Base-by-base conservation (phyloP, 2,797 vertebrate genomes). In the Babyrousa celebensis region DNA sequence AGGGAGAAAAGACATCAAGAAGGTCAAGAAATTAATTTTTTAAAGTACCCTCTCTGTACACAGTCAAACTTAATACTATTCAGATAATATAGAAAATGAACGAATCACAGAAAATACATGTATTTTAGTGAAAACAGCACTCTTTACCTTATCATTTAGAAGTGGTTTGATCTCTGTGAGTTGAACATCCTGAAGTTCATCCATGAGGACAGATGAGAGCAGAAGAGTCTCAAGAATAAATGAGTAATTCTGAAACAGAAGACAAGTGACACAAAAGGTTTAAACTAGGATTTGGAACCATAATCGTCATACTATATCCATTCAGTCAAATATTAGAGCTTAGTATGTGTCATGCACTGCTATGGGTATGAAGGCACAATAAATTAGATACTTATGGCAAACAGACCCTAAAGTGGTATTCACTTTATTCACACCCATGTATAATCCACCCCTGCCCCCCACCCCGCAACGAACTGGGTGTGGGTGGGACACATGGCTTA, bases 151-250 rank as follows among this genome's bases (percentile, higher is more conserved):
- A 96, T 99, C 99, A 18, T 99, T 99, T 97, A 99, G 98, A 58
- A 99, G 99, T 0, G 99, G 99, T 97, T 99, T 99, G 98, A 99
- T 99, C 98, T 99, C 99, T 63, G 99, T 99, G 97, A 99, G 96
- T 97, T 99, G 99, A 96, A 99, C 99, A 95, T 99, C 99, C 97
- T 99, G 99, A 94, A 99, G 99, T 98, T 99, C 99, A 88, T 99
- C 99, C 99, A 99, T 99, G 96, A 96, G 98, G 89, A 91, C 29
- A 54, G 87, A 67, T 92, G 32, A 88, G 43, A 97, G 93, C 5
- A 43, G 82, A 16, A 20, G 70, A 95, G 87, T 90, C 96, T 96
- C 95, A 95, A 97, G 92, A 97, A 82, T 86, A 68, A 98, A 97
- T 0, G 20, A 79, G 77, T 52, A 85, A 97, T 86, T 96, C 98